phyloP scores from a whole-genome alignment of 2,113 vertebrate species.

The Lophotis ruficrista region DNA sequence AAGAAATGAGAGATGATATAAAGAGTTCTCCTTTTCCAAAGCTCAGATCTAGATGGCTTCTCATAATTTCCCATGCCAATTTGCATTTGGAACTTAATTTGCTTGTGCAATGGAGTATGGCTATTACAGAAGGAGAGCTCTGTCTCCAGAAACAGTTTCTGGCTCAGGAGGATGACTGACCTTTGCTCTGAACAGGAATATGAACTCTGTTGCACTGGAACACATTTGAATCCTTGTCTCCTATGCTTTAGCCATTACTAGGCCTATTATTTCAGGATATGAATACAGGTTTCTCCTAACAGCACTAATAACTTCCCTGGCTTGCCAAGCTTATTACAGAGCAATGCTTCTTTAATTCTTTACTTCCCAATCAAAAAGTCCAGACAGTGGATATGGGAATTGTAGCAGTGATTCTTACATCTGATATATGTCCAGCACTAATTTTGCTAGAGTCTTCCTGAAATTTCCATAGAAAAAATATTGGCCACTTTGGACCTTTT shows the following conservation, averaged over 20 bases:
- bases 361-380: neutral
- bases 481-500: neutral
- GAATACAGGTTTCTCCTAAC: neutral
- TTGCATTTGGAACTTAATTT: neutral
- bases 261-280: neutral
- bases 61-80: neutral
- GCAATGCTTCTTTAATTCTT: slow-evolving; percentile 7
- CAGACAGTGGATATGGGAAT: neutral
- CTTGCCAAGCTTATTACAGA: neutral
- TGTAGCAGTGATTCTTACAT: neutral
- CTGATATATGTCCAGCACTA: neutral
- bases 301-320: neutral
- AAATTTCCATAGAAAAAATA: neutral
- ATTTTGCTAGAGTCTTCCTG: neutral
- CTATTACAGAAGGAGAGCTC: neutral
- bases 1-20: neutral
- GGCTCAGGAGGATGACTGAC: neutral
- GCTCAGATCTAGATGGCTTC: neutral
- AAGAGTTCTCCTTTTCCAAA: neutral
- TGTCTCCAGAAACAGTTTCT: neutral
- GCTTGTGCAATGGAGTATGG: neutral
- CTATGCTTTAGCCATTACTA: neutral
- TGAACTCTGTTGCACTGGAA: neutral
- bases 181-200: neutral
- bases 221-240: neutral